Evolutionary conservation across 2,113 vertebrate genomes (phyloP), one percentile per base, ranked within the genome.

Genomic region (Hoplias malabaricus): DNA sequence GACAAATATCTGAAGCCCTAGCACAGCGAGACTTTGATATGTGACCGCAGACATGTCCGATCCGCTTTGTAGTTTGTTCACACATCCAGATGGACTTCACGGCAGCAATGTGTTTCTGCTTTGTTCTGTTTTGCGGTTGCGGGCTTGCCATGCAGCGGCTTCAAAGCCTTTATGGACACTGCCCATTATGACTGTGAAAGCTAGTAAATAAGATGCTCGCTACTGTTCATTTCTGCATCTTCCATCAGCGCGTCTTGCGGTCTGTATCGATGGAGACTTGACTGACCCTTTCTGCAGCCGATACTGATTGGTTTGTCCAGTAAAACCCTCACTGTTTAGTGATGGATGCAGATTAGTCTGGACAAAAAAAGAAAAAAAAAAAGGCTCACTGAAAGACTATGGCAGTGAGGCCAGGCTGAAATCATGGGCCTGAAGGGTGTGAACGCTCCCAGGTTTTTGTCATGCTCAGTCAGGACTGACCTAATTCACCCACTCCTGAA

Each of bases 321-420:
- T 67, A 56, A n/a, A 14, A 31, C 73, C 34, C 23, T 33, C 25
- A n/a, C 46, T 14, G 34, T 56, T 67, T 23, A 9, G 46, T 42
- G 34, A n/a, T 53, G 43, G 62, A 42, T 42, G 62, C 62, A 38
- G 62, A 54, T 67, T 54, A 42, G 78, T 76, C 87, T 88, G 86
- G 92, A 93, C 90, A 92, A 62, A 62, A n/a, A n/a, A n/a, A n/a
- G n/a, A n/a, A n/a, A n/a, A n/a, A n/a, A n/a, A n/a, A n/a, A n/a
- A n/a, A 21, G 1, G 59, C 19, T 0, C 31, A 0, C 33, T 36
- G 59, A 63, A 36, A 36, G 33, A 1, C 46, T 48, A 11, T 48
- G 19, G 46, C 19, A 48, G 19, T 5, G 23, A 53, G 8, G 48
- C 19, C n/a, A 53, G 48, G 10, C 48, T 53, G 48, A 53, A 53